phyloP scores from a whole-genome alignment of 2,113 vertebrate species.

The Phainopepla nitens region DNA sequence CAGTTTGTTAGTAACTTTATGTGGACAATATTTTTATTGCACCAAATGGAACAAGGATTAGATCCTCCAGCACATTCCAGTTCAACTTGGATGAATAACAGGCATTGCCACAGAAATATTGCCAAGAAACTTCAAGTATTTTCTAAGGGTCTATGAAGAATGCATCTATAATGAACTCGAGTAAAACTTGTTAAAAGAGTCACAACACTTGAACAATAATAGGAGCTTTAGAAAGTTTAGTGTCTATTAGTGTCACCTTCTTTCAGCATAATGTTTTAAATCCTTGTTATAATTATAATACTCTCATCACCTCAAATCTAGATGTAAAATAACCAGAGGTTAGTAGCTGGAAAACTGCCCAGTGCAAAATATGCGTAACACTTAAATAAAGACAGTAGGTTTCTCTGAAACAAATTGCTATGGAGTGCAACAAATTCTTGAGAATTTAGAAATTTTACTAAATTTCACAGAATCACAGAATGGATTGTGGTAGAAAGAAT shows the following conservation, averaged over 20 bases:
- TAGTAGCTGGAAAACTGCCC: background rate
- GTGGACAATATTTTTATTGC: background rate
- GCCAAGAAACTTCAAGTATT: background rate
- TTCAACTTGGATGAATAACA: background rate
- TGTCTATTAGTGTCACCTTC: background rate
- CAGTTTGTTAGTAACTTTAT: background rate
- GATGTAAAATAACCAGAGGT: background rate
- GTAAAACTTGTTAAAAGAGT: background rate
- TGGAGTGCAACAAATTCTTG: background rate
- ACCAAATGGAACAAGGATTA: background rate
- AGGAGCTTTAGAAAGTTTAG: background rate
- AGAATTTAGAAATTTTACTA: background rate
- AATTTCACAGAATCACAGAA: background rate
- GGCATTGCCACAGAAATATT: background rate
- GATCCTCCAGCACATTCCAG: background rate
- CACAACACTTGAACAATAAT: background rate
- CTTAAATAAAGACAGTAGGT: background rate
- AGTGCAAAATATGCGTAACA: background rate
- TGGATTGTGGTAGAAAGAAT: background rate
- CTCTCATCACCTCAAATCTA: background rate
- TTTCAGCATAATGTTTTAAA: background rate
- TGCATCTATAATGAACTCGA: background rate
- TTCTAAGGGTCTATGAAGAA: background rate
- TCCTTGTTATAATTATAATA: background rate
- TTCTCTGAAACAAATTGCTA: background rate